Evolutionary conservation across 2,113 vertebrate species (phyloP).

Genomic region (Aplodontia rufa): DNA sequence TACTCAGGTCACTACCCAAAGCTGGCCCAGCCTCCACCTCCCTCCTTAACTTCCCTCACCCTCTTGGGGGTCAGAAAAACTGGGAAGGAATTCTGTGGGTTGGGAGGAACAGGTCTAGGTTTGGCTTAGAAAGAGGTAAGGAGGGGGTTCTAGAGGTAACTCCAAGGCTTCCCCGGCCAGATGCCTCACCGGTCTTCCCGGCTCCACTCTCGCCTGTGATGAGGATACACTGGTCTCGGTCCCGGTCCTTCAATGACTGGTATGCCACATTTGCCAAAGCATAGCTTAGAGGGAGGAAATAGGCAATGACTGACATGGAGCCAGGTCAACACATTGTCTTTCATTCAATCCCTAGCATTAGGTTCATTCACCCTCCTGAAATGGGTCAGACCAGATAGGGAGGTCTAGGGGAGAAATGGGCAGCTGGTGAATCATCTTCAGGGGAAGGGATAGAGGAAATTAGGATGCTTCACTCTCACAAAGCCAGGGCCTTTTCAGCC

Average conservation of each 20-base stretch:
- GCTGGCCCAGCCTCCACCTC: not conserved
- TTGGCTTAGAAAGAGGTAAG: not conserved
- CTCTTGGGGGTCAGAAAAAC: not conserved
- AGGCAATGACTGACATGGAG: not conserved
- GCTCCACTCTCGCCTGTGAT: conserved; percentile 89
- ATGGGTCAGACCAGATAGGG: not conserved
- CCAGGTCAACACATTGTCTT: not conserved
- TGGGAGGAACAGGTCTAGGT: not conserved
- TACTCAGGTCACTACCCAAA: not conserved
- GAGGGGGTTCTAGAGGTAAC: not conserved
- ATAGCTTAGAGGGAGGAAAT: conserved; percentile 77
- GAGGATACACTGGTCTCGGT: conserved; percentile 88
- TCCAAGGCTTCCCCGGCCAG: fast-evolving
- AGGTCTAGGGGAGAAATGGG: not conserved
- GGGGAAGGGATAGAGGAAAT: not conserved
- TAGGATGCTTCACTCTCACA: not conserved
- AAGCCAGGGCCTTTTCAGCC: not conserved
- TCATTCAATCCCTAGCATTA: not conserved
- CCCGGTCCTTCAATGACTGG: conserved; percentile 82
- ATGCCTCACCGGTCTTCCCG: conserved; percentile 86
- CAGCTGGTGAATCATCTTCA: not conserved
- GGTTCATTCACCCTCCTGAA: not conserved
- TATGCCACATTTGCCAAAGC: conserved; percentile 88
- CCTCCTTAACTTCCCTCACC: not conserved
- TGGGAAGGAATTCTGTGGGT: not conserved